Conservation (phyloP, 1,140 invertebrate genomes). For the Harpegnathos saltator region DNA sequence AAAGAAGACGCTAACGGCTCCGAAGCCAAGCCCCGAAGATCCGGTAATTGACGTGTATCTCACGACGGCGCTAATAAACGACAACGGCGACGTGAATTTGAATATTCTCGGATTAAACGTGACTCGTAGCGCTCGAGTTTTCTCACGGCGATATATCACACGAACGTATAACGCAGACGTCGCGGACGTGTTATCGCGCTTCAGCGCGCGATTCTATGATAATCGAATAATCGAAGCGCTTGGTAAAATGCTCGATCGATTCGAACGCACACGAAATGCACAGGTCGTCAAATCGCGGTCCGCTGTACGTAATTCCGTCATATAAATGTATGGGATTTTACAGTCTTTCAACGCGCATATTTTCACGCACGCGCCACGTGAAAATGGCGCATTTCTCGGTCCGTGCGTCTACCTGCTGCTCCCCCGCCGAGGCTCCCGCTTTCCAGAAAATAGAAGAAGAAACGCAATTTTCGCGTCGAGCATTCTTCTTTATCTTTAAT, state of each 20-base stretch:
- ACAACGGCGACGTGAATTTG: not conserved
- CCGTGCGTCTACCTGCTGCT: not conserved
- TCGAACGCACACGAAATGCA: no score
- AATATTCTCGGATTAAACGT: constrained; percentile 7
- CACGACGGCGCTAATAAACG: constrained; percentile 1
- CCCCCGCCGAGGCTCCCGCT: not conserved
- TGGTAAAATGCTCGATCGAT: no score
- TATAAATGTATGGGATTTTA: not conserved
- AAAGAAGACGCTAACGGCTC: constrained; percentile 33
- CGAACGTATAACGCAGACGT: not conserved
- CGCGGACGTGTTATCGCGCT: no score
- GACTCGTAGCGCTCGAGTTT: not conserved
- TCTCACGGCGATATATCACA: not conserved
- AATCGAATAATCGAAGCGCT: no score
- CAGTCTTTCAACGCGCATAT: not conserved
- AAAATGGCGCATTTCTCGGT: constrained; percentile 45
- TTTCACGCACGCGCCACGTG: constrained; percentile 4
- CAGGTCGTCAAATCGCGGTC: no score
- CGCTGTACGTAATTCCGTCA: not conserved
- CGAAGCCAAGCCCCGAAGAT: constrained; percentile 17
- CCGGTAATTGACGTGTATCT: constrained; percentile 29
- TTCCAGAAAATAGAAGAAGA: constrained; percentile 28
- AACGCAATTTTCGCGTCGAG: constrained; percentile 51
- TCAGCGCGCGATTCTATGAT: no score
- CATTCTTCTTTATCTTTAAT: constrained; percentile 56